Base-by-base conservation (phyloP, 2,113 vertebrate species). In the Myrmecophaga tridactyla region DNA sequence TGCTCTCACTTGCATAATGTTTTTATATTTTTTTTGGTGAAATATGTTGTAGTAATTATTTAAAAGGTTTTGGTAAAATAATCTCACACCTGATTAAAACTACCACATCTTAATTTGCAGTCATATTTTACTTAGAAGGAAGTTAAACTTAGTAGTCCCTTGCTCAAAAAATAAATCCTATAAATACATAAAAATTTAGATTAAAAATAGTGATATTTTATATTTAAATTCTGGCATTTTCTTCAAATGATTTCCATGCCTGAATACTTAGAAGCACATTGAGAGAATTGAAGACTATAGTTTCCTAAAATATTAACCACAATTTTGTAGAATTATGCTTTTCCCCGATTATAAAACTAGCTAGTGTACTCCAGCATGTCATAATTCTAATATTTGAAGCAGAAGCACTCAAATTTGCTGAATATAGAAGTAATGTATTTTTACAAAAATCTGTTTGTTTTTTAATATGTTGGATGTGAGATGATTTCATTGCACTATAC, bases 291-390 rank as follows among this genome's bases (percentile, higher is more conserved):
- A 86, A 43, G 81, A 58, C 58, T 89, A 95, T 97, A 97, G 97
- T 97, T 98, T 98, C 96, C 76, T 97, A 98, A 98, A 97, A 96
- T 67, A 72, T 96, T 94, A 96, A 97, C 67, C 73, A 89, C 77
- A 95, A 46, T 95, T 60, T 94, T 97, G 92, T 95, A 82, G 92
- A 97, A 95, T 1, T 31, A 58, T 65, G 46, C 34, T 75, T 97
- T 91, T 96, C 89, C 3, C 23, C 89, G 93, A 98, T 67, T 76
- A 97, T 36, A 51, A 94, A 96, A 88, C 86, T 89, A 96, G 21
- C 60, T 97, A 1, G 14, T 9, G 62, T 53, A 46, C 4, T 77
- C 1, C 1, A 84, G 31, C 80, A 84, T 75, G 14, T 10, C 27
- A 10, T 70, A 65, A 78, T 14, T 78, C 34, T 86, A 86, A 20